Percentiles rank a stretch among this genome's conserved stretches.
These are phyloP conservation scores for Leptoclinus maculatus DNA, from an alignment of 2,797 vertebrate genomes.

Conservation along the genomic window DNA sequence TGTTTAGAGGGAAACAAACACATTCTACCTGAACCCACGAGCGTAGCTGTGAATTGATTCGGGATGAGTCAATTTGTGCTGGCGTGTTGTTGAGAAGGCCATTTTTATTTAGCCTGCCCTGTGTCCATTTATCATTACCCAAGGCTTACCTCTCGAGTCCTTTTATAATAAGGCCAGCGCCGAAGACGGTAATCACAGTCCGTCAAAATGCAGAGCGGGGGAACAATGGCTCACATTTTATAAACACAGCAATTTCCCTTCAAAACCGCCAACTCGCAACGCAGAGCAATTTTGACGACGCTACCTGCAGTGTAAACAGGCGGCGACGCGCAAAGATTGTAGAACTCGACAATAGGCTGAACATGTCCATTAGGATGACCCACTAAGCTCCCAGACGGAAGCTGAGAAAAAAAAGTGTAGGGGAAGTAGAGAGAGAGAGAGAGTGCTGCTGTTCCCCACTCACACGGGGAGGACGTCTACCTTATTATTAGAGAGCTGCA, in stretches of 20 bases:
- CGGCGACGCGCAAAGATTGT: neutral
- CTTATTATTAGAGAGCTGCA: constrained; percentile 63
- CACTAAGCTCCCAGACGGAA: constrained; percentile 23
- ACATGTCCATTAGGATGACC: constrained; percentile 34
- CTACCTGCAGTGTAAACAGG: constrained; percentile 19
- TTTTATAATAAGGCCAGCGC: constrained; percentile 53
- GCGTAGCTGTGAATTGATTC: constrained; percentile 40
- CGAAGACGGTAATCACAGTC: constrained; percentile 52
- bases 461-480: constrained; percentile 37
- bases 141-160: constrained; percentile 62
- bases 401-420: constrained; percentile 21
- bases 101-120: constrained; percentile 50
- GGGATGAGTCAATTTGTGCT: constrained; percentile 30
- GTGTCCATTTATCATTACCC: constrained; percentile 68
- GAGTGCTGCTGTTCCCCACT: constrained; percentile 33
- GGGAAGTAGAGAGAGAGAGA: constrained; percentile 36
- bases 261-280: constrained; percentile 15
- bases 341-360: constrained; percentile 15
- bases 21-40: constrained; percentile 19
- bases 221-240: constrained; percentile 17
- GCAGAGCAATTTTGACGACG: constrained; percentile 13
- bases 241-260: constrained; percentile 35
- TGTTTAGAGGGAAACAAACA: neutral
- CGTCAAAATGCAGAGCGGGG: constrained; percentile 17
- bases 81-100: constrained; percentile 28